Evolutionary conservation across 2,113 vertebrate genomes (phyloP).

Genomic region (Zosterops lateralis): DNA sequence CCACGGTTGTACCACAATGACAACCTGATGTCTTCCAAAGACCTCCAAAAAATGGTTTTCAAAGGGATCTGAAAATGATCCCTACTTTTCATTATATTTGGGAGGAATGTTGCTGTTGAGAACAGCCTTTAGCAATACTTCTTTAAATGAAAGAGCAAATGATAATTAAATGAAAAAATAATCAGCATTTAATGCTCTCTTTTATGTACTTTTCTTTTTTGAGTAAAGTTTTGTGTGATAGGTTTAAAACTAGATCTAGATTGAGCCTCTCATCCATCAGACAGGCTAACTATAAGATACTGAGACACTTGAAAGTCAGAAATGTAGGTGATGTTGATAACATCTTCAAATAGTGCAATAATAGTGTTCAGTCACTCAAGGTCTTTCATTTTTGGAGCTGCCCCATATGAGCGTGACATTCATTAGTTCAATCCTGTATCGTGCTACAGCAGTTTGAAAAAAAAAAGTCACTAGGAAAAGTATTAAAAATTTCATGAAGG

Average conservation of each 20-base stretch:
- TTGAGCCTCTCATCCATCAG: background rate
- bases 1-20: background rate
- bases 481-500: conserved; percentile 55
- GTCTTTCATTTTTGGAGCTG: conserved; percentile 65
- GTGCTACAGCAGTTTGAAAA: background rate
- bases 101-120: background rate
- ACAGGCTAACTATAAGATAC: background rate
- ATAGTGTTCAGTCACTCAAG: conserved; percentile 24
- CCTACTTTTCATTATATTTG: background rate
- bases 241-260: conserved; percentile 13
- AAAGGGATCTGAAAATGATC: background rate
- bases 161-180: background rate
- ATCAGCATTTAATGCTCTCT: background rate
- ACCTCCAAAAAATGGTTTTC: background rate
- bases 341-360: conserved; percentile 8
- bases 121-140: background rate
- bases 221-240: background rate
- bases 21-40: background rate
- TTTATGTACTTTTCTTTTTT: background rate
- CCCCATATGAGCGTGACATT: conserved; percentile 49
- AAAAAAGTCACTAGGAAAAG: background rate
- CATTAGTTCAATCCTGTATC: conserved; percentile 35
- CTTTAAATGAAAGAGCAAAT: background rate
- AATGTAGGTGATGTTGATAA: conserved; percentile 51
- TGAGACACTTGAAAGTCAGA: conserved; percentile 62